These are phyloP conservation scores for Galerucella pusilla DNA, from an alignment of 2,888 invertebrate species.

Conservation along the genomic window DNA sequence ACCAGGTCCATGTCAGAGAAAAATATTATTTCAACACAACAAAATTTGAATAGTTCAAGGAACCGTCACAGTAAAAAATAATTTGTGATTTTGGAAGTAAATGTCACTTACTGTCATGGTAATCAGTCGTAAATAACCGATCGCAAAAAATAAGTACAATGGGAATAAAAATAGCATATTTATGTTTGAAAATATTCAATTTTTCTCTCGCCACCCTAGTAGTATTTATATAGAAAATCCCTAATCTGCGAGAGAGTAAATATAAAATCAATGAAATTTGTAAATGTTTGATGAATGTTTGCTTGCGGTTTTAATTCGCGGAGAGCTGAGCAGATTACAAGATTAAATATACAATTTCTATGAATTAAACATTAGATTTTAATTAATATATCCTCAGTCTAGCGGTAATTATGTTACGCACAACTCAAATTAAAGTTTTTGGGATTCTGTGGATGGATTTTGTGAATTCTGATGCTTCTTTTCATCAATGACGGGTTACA, in stretches of 20 bases:
- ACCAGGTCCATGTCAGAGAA: neutral
- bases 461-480: conserved; percentile 26
- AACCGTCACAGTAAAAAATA: no score
- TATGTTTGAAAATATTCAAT: no score
- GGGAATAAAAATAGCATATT: no score
- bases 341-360: conserved; percentile 65
- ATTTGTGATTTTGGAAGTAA: no score
- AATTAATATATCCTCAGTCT: conserved; percentile 64
- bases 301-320: conserved; percentile 64
- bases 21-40: no score
- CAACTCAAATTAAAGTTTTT: conserved; percentile 60
- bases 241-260: conserved; percentile 35
- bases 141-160: no score
- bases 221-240: neutral
- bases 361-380: conserved; percentile 66
- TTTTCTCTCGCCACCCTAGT: neutral
- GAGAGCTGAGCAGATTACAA: conserved; percentile 63
- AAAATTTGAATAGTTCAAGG: no score
- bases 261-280: conserved; percentile 57
- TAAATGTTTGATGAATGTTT: conserved; percentile 62
- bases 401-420: conserved; percentile 61
- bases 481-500: neutral
- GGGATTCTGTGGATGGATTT: neutral
- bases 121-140: no score
- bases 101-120: no score